phyloP scores from a whole-genome alignment of 2,888 invertebrate genomes.

The Unio pictorum region DNA sequence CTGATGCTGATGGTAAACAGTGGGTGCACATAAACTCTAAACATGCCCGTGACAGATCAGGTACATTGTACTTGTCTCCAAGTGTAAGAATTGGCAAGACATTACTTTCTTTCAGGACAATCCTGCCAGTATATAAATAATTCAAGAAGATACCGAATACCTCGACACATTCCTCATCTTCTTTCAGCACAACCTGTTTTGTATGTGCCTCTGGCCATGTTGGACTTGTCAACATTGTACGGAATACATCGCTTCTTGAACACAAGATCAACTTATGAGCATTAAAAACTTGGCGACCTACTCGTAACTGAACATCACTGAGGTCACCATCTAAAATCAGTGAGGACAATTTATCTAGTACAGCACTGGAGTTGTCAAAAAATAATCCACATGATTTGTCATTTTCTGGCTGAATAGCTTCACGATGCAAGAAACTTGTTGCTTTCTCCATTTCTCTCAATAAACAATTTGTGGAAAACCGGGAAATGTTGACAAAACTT shows the following conservation, averaged over 20 bases:
- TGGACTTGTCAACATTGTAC: constrained; percentile 95
- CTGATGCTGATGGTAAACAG: constrained; percentile 86
- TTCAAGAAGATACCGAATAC: constrained; percentile 92
- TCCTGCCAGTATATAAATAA: constrained; percentile 92
- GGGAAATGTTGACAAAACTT: too few relatives aligned
- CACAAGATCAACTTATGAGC: constrained; percentile 93
- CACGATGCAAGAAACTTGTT: too few relatives aligned
- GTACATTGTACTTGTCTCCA: constrained; percentile 96
- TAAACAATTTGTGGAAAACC: too few relatives aligned
- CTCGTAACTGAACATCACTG: constrained; percentile 90
- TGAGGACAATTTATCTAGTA: constrained; percentile 34
- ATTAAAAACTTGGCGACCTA: constrained; percentile 86
- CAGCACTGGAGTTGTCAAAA: constrained; percentile 21
- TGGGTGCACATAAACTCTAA: constrained; percentile 90
- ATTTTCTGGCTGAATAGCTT: too few relatives aligned
- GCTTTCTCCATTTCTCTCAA: too few relatives aligned
- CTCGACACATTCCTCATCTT: constrained; percentile 86
- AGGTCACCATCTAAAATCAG: constrained; percentile 75
- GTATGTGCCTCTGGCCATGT: constrained; percentile 94
- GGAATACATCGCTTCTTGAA: constrained; percentile 93
- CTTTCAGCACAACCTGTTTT: constrained; percentile 86
- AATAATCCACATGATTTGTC: too few relatives aligned
- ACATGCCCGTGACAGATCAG: constrained; percentile 88
- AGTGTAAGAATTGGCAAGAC: constrained; percentile 90
- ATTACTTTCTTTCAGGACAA: constrained; percentile 86